Evolutionary conservation across 1,140 invertebrate genomes (phyloP).

Genomic region (Mesaphorura yosii): DNA sequence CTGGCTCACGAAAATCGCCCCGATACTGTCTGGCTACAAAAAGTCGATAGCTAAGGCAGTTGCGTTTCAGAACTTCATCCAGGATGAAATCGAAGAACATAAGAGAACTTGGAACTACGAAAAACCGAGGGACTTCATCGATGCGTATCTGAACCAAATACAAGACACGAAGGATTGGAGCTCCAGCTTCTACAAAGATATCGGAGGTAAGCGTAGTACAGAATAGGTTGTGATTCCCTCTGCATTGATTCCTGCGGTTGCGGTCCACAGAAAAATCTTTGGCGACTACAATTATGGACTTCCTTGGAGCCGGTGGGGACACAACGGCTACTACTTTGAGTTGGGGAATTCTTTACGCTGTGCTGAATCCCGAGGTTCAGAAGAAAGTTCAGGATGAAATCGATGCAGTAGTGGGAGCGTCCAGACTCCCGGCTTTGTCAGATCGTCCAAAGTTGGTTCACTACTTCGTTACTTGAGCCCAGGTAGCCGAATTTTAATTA

Average conservation of each 20-base stretch:
- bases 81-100: slow-evolving; percentile 6
- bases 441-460: not conserved
- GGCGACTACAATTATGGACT: no score
- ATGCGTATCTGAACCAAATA: slow-evolving; percentile 9
- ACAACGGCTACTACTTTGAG: no score
- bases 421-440: not conserved
- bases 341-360: no score
- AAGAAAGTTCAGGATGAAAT: not conserved
- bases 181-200: slow-evolving; percentile 9
- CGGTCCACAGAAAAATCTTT: no score
- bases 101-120: not conserved
- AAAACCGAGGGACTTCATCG: slow-evolving; percentile 15
- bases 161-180: slow-evolving; percentile 3
- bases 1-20: slow-evolving; percentile 34
- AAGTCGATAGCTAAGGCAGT: not conserved
- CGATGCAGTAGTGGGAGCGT: not conserved
- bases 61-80: not conserved
- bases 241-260: no score
- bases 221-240: no score
- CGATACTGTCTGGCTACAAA: slow-evolving; percentile 3
- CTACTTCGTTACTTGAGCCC: no score
- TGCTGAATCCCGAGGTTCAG: no score
- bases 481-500: not conserved
- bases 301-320: no score
- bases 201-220: no score